A percentile compares a stretch with the other conserved stretches of the same genome.
phyloP scores from a whole-genome alignment of 2,113 vertebrate species.

The Romanogobio albipinnatus region DNA sequence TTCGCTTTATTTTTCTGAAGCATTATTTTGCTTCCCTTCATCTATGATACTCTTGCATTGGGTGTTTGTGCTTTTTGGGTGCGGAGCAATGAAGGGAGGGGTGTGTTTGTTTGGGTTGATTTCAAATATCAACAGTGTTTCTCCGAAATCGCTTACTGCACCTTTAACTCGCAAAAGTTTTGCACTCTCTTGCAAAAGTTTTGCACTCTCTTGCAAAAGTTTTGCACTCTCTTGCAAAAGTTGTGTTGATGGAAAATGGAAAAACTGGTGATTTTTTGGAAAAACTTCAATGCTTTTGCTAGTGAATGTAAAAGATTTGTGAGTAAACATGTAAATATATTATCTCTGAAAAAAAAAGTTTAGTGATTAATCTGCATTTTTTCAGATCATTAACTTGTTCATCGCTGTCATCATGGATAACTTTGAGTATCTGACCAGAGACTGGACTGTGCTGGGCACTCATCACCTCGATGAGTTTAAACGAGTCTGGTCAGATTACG shows the following conservation, averaged over 20 bases:
- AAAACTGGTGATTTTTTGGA: too few species aligned
- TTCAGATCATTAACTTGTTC: constrained; percentile 93
- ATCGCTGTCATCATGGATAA: constrained; percentile 98
- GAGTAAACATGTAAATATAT: background rate
- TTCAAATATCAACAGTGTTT: too few species aligned
- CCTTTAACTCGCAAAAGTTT: background rate
- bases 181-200: background rate
- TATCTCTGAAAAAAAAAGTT: background rate
- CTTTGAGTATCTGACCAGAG: constrained; percentile 93
- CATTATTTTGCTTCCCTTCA: too few species aligned
- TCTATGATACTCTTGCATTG: too few species aligned
- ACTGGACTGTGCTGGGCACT: constrained; percentile 93
- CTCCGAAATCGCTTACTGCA: too few species aligned
- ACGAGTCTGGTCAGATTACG: constrained; percentile 94
- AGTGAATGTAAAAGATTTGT: too few species aligned
- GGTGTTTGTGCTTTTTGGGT: too few species aligned
- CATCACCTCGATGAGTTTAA: constrained; percentile 96
- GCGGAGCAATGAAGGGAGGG: too few species aligned
- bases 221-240: background rate
- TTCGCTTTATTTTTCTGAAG: too few species aligned
- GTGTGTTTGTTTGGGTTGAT: too few species aligned
- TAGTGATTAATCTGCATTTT: background rate
- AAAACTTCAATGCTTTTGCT: background rate
- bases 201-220: background rate
- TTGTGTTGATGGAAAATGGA: background rate